These are phyloP conservation scores for Microplitis demolitor DNA, from an alignment of 1,140 invertebrate species.

Conservation along the genomic window DNA sequence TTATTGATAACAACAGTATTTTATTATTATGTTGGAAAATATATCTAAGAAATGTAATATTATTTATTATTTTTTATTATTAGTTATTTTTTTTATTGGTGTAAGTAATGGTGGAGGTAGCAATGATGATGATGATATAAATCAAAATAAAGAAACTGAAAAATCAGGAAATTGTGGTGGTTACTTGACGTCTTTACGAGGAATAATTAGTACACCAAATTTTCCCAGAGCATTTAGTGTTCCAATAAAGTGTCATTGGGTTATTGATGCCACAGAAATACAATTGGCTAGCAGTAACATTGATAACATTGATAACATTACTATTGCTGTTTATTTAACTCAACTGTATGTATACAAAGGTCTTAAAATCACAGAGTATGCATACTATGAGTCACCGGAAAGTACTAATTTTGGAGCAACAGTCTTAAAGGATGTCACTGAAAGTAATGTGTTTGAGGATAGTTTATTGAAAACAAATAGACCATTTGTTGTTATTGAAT, in stretches of 20 bases:
- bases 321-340: constrained; percentile 84
- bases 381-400: constrained; percentile 71
- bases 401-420: constrained; percentile 69
- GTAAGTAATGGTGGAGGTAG: not conserved
- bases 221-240: constrained; percentile 80
- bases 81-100: too few species aligned
- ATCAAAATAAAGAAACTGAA: not conserved
- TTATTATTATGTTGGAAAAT: too few species aligned
- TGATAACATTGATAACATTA: constrained; percentile 59
- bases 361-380: constrained; percentile 81
- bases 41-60: too few species aligned
- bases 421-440: constrained; percentile 68
- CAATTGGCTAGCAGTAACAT: constrained; percentile 48
- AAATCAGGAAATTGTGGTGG: constrained; percentile 64
- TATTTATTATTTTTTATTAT: too few species aligned
- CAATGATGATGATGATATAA: not conserved
- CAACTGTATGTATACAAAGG: constrained; percentile 84
- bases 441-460: constrained; percentile 72
- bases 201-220: constrained; percentile 79
- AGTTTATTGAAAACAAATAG: constrained; percentile 72
- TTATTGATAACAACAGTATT: too few species aligned
- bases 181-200: constrained; percentile 65
- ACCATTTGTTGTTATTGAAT: constrained; percentile 79
- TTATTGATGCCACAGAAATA: constrained; percentile 76
- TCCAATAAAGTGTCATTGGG: constrained; percentile 84